A percentile compares a stretch with the other conserved stretches of the same genome.
Conservation (phyloP, 2,888 invertebrate genomes). For the Agriopis leucophaearia region DNA sequence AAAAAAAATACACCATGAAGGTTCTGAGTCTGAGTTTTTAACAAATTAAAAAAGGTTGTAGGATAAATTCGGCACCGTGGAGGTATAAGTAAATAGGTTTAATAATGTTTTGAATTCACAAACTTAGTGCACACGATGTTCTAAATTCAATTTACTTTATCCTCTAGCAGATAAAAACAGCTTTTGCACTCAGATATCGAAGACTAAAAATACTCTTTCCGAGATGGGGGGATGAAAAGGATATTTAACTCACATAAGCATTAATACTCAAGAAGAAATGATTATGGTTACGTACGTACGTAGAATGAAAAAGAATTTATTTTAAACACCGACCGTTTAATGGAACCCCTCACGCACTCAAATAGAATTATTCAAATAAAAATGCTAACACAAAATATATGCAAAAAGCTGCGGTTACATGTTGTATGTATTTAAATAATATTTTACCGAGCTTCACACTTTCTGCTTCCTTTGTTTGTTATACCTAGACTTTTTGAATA, state of each 20-base stretch:
- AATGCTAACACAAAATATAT: slow-evolving; percentile 12
- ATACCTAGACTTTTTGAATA: not conserved
- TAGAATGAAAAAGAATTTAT: slow-evolving; percentile 1
- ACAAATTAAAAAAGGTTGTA: no score
- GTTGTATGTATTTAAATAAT: slow-evolving; percentile 24
- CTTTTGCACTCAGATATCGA: no score
- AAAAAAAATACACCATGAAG: no score
- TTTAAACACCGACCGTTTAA: slow-evolving; percentile 14
- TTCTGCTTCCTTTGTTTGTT: slow-evolving; percentile 22
- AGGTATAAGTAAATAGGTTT: no score
- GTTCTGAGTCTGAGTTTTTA: no score
- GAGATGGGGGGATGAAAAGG: no score
- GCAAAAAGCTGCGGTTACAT: slow-evolving; percentile 2
- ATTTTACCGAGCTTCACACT: slow-evolving; percentile 25
- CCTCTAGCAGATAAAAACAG: no score
- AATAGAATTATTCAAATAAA: slow-evolving; percentile 1
- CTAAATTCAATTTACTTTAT: no score
- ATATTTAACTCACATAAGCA: not conserved
- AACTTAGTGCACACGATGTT: no score
- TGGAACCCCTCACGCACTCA: not conserved
- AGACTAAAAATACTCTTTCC: no score
- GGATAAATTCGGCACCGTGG: no score
- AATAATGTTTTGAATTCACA: no score
- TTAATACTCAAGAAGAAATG: not conserved
- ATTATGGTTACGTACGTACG: not conserved